Base-by-base conservation (phyloP, 2,113 vertebrate species). In the Verasper variegatus region DNA sequence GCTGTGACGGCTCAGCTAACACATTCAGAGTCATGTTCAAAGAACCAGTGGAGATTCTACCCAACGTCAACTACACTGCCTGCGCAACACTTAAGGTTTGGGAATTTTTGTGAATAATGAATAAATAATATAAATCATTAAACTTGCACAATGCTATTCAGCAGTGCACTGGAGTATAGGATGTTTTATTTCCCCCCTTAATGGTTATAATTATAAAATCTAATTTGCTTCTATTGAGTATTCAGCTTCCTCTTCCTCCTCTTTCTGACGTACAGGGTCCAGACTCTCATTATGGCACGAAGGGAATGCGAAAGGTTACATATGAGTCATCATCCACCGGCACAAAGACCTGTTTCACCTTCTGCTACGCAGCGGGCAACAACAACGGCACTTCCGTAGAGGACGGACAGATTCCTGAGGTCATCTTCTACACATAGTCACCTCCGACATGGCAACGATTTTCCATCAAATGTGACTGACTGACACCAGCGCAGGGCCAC, bases 1-100 rank as follows among this genome's bases (percentile, higher is more conserved):
- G 97, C 94, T 99, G 98, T 0, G 98, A 99, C 0, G 98, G 98
- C 0, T 99, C 97, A 0, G 95, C 97, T 55, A 97, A 95, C 93
- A 99, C 97, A 8, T 99, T 99, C 94, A 96, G 98, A 0, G 98
- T 99, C 78, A 99, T 99, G 98, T 99, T 99, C 87, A 99, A 98
- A 89, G 98, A 99, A 80, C 98, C 98, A 0, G 97, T 99, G 27
- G 98, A 99, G 89, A 96, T 99, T 27, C 85, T 99, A 23, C 98
- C 98, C 89, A 99, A 96, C 0, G 98, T 99, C 71, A 99, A 97
- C 94, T 99, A 99, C 85, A 99, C 97, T 0, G 98, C 97, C 20
- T 99, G 97, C 13, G 96, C 97, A 37, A 99, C 97, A 1, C 93
- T 99, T 0, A 99, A 99, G 98, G 98, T 99, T 84, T 14, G 8